phyloP scores from a whole-genome alignment of 1,140 invertebrate species.

The Aporrectodea caliginosa region DNA sequence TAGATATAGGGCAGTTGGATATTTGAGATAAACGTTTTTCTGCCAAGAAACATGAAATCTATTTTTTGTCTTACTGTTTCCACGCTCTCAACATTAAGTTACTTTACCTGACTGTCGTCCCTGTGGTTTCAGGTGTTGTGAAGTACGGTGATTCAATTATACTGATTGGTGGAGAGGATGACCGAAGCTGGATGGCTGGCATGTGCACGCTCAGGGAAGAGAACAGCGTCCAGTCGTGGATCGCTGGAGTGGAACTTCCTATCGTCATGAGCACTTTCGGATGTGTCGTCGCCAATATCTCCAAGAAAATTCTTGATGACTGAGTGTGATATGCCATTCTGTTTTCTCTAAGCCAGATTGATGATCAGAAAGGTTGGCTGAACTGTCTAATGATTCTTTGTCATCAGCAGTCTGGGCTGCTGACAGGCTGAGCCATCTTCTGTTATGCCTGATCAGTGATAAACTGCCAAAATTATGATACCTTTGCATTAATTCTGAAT shows the following conservation, averaged over 20 bases:
- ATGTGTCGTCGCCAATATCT: constrained; percentile 48
- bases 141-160: constrained; percentile 48
- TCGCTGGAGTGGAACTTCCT: constrained; percentile 48
- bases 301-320: not conserved
- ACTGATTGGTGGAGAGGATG: constrained; percentile 51
- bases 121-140: constrained; percentile 43
- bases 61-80: constrained; percentile 4
- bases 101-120: not conserved
- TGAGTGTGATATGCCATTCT: no score
- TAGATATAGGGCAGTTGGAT: no score
- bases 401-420: no score
- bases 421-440: no score
- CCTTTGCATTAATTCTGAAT: no score
- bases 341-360: no score
- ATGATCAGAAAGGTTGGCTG: no score
- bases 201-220: constrained; percentile 46
- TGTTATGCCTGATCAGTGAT: no score
- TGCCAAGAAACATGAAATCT: no score
- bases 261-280: constrained; percentile 53
- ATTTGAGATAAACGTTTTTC: no score
- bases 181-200: constrained; percentile 54
- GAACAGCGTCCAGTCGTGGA: constrained; percentile 41
- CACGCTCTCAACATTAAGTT: not conserved
- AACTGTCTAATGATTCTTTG: no score
- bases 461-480: no score